These are phyloP conservation scores for Melolontha melolontha DNA, from an alignment of 2,888 invertebrate species.

Conservation along the genomic window DNA sequence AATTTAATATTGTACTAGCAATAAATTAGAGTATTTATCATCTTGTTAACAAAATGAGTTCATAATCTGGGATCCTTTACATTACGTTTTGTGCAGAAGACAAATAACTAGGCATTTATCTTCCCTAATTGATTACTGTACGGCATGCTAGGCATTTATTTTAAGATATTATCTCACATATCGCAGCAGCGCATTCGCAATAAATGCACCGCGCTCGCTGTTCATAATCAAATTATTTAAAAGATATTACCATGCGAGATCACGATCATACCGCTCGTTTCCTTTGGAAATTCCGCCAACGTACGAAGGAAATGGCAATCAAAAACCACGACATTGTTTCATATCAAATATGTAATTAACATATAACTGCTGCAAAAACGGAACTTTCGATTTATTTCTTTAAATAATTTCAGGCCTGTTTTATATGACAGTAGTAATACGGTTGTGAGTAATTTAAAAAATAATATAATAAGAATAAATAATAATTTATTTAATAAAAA, in stretches of 20 bases:
- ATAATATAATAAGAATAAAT: no score
- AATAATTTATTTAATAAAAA: no score
- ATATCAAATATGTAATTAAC: background rate
- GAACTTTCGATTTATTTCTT: background rate
- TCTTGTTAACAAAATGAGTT: background rate
- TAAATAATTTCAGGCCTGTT: no score
- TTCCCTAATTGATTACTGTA: background rate
- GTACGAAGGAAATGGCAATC: constrained; percentile 30
- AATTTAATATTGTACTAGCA: no score
- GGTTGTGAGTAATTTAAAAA: no score
- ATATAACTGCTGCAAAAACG: background rate
- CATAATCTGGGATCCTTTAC: background rate
- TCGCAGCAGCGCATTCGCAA: no score
- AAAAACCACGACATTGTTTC: constrained; percentile 19
- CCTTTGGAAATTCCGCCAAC: constrained; percentile 36
- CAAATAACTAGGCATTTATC: background rate
- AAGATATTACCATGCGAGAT: constrained; percentile 23
- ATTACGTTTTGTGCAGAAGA: background rate
- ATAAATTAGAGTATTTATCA: no score
- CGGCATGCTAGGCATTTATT: constrained; percentile 8
- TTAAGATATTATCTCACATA: constrained; percentile 29
- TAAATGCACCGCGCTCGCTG: background rate
- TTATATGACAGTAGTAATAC: no score
- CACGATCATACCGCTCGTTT: background rate
- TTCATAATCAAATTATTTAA: constrained; percentile 20